Conservation (phyloP, 2,888 invertebrate species). For the Pharmacophagus antenor region DNA sequence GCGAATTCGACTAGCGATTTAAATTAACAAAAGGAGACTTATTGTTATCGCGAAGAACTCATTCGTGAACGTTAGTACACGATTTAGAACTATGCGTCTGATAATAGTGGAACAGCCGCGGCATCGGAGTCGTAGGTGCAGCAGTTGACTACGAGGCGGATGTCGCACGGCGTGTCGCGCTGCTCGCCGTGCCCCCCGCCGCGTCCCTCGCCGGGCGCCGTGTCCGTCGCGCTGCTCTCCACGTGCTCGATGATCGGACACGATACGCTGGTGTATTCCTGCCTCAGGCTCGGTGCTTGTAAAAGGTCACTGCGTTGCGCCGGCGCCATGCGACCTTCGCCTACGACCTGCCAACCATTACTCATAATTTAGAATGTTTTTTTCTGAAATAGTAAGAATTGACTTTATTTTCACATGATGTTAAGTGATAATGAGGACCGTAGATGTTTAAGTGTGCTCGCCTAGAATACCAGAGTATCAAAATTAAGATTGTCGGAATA, state of each 20-base stretch:
- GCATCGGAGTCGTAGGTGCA: conserved; percentile 59
- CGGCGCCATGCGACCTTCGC: conserved; percentile 80
- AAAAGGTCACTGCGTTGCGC: conserved; percentile 69
- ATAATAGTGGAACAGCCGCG: conserved; percentile 65
- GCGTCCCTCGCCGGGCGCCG: conserved; percentile 6
- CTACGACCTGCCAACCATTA: conserved; percentile 68
- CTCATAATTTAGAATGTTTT: no score
- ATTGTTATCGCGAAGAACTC: neutral
- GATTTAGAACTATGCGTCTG: conserved; percentile 50
- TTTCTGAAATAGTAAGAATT: no score
- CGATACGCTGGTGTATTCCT: conserved; percentile 82
- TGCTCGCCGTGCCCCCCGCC: conserved; percentile 33
- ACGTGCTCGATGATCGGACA: conserved; percentile 86
- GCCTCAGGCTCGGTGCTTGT: conserved; percentile 73
- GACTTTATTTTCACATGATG: no score
- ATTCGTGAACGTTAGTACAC: conserved; percentile 8
- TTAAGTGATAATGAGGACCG: no score
- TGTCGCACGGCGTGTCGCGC: conserved; percentile 50
- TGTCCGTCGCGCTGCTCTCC: conserved; percentile 39
- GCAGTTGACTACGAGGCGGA: conserved; percentile 67
- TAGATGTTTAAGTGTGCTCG: no score
- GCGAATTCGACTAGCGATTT: no score
- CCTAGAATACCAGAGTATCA: no score
- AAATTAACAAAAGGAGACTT: no score
- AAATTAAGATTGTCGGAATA: no score